Evolutionary conservation across 2,113 vertebrate genomes (phyloP), one percentile per base, ranked within the genome.

Genomic region (Nansenia antarctica): DNA sequence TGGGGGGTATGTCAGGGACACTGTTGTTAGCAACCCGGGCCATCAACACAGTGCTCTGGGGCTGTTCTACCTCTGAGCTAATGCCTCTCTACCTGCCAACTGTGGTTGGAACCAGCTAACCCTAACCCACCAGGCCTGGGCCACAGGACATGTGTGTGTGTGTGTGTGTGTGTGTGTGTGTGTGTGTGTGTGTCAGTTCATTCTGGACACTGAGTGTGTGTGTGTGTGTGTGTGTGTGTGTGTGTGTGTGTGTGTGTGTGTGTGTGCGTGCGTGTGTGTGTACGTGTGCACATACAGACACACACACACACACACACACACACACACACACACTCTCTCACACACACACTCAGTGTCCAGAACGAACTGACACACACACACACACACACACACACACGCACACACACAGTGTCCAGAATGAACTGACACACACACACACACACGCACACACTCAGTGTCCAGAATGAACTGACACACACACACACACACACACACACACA

Each of bases 1-100:
- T n/a, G n/a, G n/a, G n/a, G n/a, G n/a, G n/a, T n/a, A 60, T 9
- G 3, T 54, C 24, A 12, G 35, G 62, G 45, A 54, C 52, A 35
- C 35, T 84, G 88, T 89, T 90, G 83, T 88, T 90, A 87, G 87
- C 82, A 88, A 85, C 84, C 9, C 32, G 73, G 31, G 71, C 42
- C 72, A 85, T 83, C 78, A 87, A n/a, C 15, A 74, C 68, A 76
- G 65, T 73, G 67, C 35, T 57, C 52, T 65, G 78, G 70, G 73
- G 60, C 31, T 35, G 64, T 83, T 82, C 72, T 39, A 15, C 49
- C 37, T 70, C 65, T 85, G 52, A 86, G 52, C 72, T 84, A 72
- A 83, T 82, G 63, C 66, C 62, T 31, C 11, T 3, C 3, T 67
- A 77, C 70, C 70, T 64, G 65, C 69, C 82, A 84, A 45, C 73